These are phyloP conservation scores for Heterotis niloticus DNA, from an alignment of 2,113 vertebrate genomes.

Conservation along the genomic window DNA sequence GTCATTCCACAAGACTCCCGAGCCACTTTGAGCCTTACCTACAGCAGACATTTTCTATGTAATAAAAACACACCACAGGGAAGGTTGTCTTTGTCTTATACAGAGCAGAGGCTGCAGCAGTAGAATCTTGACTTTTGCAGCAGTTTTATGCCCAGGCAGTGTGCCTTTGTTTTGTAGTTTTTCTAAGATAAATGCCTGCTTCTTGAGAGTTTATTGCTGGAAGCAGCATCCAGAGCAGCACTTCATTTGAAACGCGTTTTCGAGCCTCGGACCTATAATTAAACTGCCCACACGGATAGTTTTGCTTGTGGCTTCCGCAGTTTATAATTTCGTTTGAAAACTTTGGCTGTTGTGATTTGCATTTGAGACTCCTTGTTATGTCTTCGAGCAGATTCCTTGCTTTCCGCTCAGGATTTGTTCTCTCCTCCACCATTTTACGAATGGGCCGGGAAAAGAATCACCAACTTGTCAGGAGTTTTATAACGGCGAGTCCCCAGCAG, in stretches of 20 bases:
- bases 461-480: constrained; percentile 59
- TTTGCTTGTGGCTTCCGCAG: constrained; percentile 49
- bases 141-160: constrained; percentile 5
- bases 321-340: constrained; percentile 61
- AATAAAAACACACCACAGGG: neutral
- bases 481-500: constrained; percentile 58
- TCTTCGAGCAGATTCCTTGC: constrained; percentile 41
- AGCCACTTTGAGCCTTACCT: neutral
- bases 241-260: constrained; percentile 39
- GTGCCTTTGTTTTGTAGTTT: neutral
- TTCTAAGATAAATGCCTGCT: constrained; percentile 32
- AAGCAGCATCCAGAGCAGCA: constrained; percentile 43
- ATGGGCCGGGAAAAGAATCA: constrained; percentile 44
- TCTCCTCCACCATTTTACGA: constrained; percentile 52
- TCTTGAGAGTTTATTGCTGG: constrained; percentile 38
- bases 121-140: constrained; percentile 26
- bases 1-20: neutral
- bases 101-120: no score
- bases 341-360: constrained; percentile 51
- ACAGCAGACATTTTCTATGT: neutral
- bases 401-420: constrained; percentile 48
- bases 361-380: constrained; percentile 34
- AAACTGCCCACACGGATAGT: constrained; percentile 45
- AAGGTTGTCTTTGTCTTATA: neutral
- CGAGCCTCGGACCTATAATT: constrained; percentile 52